Base-by-base conservation (phyloP, 53 echinoderm and acorn worm genomes). In the Hippasteria phrygiana region DNA sequence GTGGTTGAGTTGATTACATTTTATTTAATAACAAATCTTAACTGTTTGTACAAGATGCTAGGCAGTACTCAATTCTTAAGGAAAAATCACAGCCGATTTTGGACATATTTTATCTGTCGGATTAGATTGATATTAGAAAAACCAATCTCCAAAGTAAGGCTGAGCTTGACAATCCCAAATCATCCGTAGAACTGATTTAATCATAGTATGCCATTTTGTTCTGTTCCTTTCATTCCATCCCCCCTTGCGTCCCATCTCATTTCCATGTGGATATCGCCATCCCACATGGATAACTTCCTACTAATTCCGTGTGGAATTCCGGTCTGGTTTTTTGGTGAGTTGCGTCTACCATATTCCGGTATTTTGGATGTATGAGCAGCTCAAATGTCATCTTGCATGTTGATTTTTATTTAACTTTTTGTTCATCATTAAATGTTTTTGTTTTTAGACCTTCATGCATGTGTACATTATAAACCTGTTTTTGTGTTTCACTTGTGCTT, bases 271-370 rank as follows among this genome's bases (percentile, higher is more conserved):
- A 75, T 46, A 51, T 40, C 50, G 17, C 50, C 76, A 59, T 45
- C 43, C 64, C 69, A 66, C 46, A 55, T 69, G 80, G 72, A 88
- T 64, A 70, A 74, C 63, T 50, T 35, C 55, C 35, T 76, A 81
- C 65, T 81, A 45, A 65, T 64, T 63, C 80, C 40, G 62, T 56
- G 55, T 54, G 80, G 80, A 63, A 80, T n/a, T 37, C 78, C 39
- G 35, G 78, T 87, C 72, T 66, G 37, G 38, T 51, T 78, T 77
- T 46, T 35, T 79, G 42, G 70, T 77, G 62, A 53, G 88, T 75
- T 75, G 35, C 37, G 50, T 33, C n/a, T n/a, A n/a, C n/a, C n/a
- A n/a, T 45, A 24, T 2, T 24, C 7, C n/a, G 6, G 26, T 24
- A 59, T 59, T 59, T 59, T 24, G 0, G 59, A 59, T 17, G 59